Evolutionary conservation across 2,113 vertebrate species (phyloP).

Genomic region (Oreochromis niloticus): DNA sequence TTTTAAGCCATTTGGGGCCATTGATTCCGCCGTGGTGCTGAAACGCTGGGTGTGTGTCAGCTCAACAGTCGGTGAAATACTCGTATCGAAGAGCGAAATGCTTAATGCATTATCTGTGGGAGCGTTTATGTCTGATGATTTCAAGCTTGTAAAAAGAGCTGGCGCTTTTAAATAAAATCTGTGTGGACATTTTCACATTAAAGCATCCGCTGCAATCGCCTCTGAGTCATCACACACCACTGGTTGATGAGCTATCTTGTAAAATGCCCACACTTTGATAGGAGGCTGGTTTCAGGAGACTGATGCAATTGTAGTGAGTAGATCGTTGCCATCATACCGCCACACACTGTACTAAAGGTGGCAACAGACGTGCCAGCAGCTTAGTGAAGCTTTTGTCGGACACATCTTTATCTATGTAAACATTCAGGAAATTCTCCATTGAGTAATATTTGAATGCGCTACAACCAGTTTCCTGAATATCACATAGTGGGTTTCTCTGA

Average conservation of each 20-base stretch:
- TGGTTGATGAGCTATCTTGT: not conserved
- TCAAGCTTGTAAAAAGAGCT: not conserved
- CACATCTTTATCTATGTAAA: not conserved
- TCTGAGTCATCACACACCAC: not conserved
- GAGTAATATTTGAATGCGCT: not conserved
- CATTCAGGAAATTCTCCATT: not conserved
- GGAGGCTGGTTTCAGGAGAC: not conserved
- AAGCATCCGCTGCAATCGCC: not conserved
- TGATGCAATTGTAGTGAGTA: not conserved
- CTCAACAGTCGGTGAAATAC: not conserved
- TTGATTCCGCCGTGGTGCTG: conserved; percentile 22
- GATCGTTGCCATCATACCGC: not conserved
- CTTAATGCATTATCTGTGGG: not conserved
- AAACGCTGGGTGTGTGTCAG: not conserved
- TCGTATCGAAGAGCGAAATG: not conserved
- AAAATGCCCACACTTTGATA: not conserved
- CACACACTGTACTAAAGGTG: not conserved
- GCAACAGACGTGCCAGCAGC: not conserved
- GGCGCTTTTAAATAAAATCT: not conserved
- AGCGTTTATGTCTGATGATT: not conserved
- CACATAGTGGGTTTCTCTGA: not conserved
- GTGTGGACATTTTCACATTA: not conserved
- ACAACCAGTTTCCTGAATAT: not conserved
- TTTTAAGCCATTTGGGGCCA: conserved; percentile 45
- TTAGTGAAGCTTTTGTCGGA: too few relatives aligned